Evolutionary conservation across 2,888 invertebrate genomes (phyloP).

Genomic region (Lasioglossum figueresi): DNA sequence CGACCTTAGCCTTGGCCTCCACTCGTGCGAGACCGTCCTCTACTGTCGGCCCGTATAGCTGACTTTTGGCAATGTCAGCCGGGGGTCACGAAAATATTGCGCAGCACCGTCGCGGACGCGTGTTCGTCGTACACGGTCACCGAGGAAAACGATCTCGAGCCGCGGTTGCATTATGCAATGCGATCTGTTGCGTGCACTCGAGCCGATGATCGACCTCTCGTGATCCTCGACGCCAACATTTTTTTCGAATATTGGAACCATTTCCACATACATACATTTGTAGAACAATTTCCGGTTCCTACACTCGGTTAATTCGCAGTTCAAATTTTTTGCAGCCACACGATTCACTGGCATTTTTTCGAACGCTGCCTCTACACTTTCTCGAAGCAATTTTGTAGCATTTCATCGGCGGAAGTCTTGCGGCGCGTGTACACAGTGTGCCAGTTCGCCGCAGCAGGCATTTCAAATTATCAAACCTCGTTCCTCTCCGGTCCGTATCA

Average conservation of each 20-base stretch:
- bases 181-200: not conserved
- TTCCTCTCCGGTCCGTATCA: not conserved
- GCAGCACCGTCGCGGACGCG: conserved; percentile 40
- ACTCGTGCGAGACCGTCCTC: conserved; percentile 68
- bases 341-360: not conserved
- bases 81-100: conserved; percentile 78
- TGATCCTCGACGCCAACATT: not conserved
- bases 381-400: not conserved
- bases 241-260: too few species aligned
- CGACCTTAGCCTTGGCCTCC: conserved; percentile 81
- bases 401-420: not conserved
- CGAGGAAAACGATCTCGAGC: conserved; percentile 18
- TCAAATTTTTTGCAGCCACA: not conserved
- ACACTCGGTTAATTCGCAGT: too few species aligned
- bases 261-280: too few species aligned
- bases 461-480: conserved; percentile 6
- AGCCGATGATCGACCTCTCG: not conserved
- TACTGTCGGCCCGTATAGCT: conserved; percentile 73
- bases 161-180: conserved; percentile 43
- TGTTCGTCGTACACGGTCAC: conserved; percentile 12
- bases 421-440: not conserved
- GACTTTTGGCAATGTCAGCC: conserved; percentile 80
- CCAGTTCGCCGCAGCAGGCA: not conserved
- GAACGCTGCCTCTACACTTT: not conserved
- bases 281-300: too few species aligned